Evolutionary conservation across 2,888 invertebrate genomes (phyloP).

Genomic region (Thalpophila matura): DNA sequence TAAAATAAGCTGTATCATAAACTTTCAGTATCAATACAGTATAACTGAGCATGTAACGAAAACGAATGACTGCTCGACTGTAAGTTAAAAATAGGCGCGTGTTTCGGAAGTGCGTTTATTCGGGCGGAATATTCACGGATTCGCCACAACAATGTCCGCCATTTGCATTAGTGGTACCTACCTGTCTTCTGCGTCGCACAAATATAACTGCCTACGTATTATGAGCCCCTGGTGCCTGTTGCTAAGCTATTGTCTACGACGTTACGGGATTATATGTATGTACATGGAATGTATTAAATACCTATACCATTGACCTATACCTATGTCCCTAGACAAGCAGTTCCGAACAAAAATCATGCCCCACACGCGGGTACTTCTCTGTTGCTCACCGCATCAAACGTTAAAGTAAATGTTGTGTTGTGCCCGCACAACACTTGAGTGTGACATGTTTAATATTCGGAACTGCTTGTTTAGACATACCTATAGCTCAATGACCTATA

Average conservation of each 20-base stretch:
- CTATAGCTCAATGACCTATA: too few species aligned
- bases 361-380: too few species aligned
- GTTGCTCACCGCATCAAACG: too few species aligned
- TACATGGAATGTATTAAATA: too few species aligned
- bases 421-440: too few species aligned
- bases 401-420: too few species aligned
- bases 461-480: too few species aligned
- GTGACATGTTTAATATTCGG: too few species aligned
- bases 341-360: too few species aligned
- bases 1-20: conserved; percentile 6
- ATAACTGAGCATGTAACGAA: neutral
- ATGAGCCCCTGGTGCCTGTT: conserved; percentile 32
- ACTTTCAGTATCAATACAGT: conserved; percentile 11
- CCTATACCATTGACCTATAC: too few species aligned
- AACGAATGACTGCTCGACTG: conserved; percentile 1
- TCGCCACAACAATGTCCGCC: conserved; percentile 46
- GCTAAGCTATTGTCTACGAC: conserved; percentile 19
- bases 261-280: neutral
- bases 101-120: conserved; percentile 48
- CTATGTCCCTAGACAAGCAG: too few species aligned
- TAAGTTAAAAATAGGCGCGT: conserved; percentile 34
- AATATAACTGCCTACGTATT: conserved; percentile 38
- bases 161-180: conserved; percentile 47
- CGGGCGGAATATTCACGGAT: conserved; percentile 38
- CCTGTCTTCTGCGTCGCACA: conserved; percentile 30